phyloP scores from a whole-genome alignment of 2,113 vertebrate species.

The Leptobrachium ailaonicum region DNA sequence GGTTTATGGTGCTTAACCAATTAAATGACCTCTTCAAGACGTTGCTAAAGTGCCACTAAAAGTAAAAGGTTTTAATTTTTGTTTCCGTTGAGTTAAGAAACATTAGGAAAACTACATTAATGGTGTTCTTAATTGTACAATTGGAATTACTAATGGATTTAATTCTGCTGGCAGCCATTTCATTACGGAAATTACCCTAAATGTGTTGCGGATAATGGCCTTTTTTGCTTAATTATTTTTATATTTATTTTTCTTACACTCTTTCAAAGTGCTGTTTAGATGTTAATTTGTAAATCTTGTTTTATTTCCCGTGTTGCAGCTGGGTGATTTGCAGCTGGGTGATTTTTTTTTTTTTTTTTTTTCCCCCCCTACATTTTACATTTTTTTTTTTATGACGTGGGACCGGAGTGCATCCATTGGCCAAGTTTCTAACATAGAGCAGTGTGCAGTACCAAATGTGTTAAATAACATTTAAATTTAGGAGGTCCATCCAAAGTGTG shows the following conservation, averaged over 20 bases:
- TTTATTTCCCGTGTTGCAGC: too few relatives aligned
- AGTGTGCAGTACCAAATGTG: too few relatives aligned
- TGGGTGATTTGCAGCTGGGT: too few relatives aligned
- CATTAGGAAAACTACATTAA: constrained; percentile 45
- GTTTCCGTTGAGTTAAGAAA: constrained; percentile 33
- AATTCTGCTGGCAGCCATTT: constrained; percentile 46
- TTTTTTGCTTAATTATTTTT: constrained; percentile 24
- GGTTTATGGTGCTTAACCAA: constrained; percentile 6
- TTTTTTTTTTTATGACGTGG: too few relatives aligned
- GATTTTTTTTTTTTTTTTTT: too few relatives aligned
- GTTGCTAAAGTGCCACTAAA: constrained; percentile 5
- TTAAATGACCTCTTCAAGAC: constrained; percentile 32
- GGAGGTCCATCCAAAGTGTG: too few relatives aligned
- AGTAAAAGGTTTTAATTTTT: constrained; percentile 47
- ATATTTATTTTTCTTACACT: constrained; percentile 32
- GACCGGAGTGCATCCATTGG: too few relatives aligned
- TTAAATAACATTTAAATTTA: too few relatives aligned
- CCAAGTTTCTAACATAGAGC: too few relatives aligned
- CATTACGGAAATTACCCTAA: constrained; percentile 49
- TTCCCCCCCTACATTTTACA: too few relatives aligned
- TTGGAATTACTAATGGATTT: constrained; percentile 55
- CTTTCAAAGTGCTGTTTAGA: constrained; percentile 31
- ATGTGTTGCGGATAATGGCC: constrained; percentile 26
- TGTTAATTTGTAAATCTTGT: neutral
- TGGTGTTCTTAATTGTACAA: constrained; percentile 53